phyloP scores from a whole-genome alignment of 2,113 vertebrate species.

The Orcinus orca region DNA sequence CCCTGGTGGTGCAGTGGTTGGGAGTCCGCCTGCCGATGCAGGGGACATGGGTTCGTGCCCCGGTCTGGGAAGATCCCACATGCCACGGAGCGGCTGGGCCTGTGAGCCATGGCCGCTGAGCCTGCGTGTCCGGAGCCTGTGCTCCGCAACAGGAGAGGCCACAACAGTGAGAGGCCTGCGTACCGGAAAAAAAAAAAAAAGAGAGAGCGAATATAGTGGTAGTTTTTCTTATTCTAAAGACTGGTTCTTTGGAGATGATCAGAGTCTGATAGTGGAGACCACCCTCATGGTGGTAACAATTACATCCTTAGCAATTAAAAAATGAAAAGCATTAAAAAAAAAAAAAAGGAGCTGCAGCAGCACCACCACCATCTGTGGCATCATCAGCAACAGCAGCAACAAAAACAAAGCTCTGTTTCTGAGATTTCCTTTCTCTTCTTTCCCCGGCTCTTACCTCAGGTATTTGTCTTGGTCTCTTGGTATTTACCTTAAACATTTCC shows the following conservation, averaged over 20 bases:
- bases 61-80: too few species aligned
- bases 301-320: not conserved
- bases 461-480: slow-evolving; percentile 18
- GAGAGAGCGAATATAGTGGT: not conserved
- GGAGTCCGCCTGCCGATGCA: too few species aligned
- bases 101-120: too few species aligned
- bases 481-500: slow-evolving; percentile 39
- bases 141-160: too few species aligned
- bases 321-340: not conserved
- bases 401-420: not conserved
- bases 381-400: not conserved
- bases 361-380: not conserved
- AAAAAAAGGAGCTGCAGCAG: not conserved
- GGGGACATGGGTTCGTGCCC: too few species aligned
- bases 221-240: not conserved
- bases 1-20: not conserved
- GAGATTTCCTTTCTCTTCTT: not conserved
- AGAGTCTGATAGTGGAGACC: not conserved
- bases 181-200: too few species aligned
- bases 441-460: not conserved
- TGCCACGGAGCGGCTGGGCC: too few species aligned
- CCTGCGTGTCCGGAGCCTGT: too few species aligned
- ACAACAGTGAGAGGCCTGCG: too few species aligned
- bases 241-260: not conserved
- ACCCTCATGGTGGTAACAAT: not conserved